phyloP scores from a whole-genome alignment of 1,140 invertebrate species.

The Apocrypta bakeri region DNA sequence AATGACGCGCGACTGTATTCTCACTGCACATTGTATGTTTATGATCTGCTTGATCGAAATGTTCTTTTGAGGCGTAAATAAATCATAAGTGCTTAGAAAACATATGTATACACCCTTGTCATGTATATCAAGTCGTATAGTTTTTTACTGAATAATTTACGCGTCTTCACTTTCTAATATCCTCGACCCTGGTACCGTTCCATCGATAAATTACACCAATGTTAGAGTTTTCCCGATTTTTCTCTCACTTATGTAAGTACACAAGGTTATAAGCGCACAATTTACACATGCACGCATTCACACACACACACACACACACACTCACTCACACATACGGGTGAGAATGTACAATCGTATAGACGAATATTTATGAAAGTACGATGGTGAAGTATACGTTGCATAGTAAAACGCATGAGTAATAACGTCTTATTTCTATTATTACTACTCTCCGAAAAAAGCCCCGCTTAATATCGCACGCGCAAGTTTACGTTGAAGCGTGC shows the following conservation, averaged over 20 bases:
- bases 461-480: too few relatives aligned
- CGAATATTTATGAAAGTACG: too few relatives aligned
- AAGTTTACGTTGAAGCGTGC: background rate
- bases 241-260: background rate
- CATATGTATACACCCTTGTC: background rate
- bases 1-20: too few relatives aligned
- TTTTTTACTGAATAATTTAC: conserved; percentile 9
- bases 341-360: too few relatives aligned
- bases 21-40: conserved; percentile 24
- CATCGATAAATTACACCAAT: conserved; percentile 5
- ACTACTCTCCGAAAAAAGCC: too few relatives aligned
- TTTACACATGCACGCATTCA: background rate
- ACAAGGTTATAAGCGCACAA: background rate
- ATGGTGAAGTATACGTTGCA: too few relatives aligned
- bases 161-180: conserved; percentile 43
- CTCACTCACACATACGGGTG: too few relatives aligned
- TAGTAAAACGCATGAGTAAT: too few relatives aligned
- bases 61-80: background rate
- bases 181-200: background rate
- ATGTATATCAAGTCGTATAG: background rate
- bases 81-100: background rate
- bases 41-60: conserved; percentile 17
- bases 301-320: background rate
- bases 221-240: background rate
- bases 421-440: too few relatives aligned